Evolutionary conservation across 2,888 invertebrate species (phyloP).

Genomic region (Micoletzkya japonica): DNA sequence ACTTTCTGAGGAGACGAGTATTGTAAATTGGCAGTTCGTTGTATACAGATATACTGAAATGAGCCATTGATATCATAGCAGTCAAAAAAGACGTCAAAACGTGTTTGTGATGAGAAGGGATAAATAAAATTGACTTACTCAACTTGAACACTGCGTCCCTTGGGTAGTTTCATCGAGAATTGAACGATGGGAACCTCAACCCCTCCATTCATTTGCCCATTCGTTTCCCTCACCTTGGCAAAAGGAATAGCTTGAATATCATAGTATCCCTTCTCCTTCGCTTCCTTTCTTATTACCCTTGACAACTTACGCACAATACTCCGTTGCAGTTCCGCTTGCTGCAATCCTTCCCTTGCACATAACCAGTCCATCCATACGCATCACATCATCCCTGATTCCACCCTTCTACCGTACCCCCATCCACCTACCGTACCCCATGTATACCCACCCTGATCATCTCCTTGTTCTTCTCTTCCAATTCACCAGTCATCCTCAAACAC

Average conservation of each 20-base stretch:
- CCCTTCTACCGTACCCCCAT: no score
- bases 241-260: background rate
- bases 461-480: constrained; percentile 59
- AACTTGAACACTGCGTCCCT: constrained; percentile 66
- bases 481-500: constrained; percentile 70
- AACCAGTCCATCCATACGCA: no score
- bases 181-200: constrained; percentile 74
- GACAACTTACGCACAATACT: no score
- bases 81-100: background rate
- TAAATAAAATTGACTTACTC: constrained; percentile 63
- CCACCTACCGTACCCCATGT: no score
- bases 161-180: constrained; percentile 64
- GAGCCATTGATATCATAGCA: background rate
- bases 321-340: no score
- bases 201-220: no score
- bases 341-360: no score
- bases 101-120: no score
- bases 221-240: constrained; percentile 67
- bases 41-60: constrained; percentile 69
- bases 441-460: no score
- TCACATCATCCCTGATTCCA: no score
- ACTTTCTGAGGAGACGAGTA: constrained; percentile 68
- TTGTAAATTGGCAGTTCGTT: constrained; percentile 71
- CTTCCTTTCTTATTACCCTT: no score
- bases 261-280: no score